Evolutionary conservation across 2,797 vertebrate species (phyloP).

Genomic region (Poecilia picta): DNA sequence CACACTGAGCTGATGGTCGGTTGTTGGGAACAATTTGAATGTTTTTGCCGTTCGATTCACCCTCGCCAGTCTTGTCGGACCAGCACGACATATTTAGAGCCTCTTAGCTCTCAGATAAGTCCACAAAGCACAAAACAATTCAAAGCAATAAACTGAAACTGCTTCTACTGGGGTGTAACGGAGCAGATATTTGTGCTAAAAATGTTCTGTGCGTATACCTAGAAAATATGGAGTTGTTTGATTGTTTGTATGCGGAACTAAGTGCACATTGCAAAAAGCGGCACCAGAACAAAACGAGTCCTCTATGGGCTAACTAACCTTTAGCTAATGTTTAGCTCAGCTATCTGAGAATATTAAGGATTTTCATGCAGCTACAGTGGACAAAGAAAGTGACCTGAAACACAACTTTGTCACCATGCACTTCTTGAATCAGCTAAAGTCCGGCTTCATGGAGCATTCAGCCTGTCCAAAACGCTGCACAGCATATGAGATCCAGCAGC

Average conservation of each 20-base stretch:
- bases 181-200: background rate
- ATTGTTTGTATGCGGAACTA: background rate
- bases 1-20: background rate
- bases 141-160: background rate
- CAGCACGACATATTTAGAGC: background rate
- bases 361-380: background rate
- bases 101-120: background rate
- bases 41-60: background rate
- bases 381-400: background rate
- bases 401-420: background rate
- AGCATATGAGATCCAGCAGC: background rate
- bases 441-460: background rate
- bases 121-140: background rate
- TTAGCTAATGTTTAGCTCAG: background rate
- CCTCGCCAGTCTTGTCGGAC: background rate
- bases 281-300: background rate
- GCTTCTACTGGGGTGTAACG: background rate
- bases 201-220: background rate
- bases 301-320: background rate
- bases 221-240: background rate
- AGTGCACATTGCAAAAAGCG: background rate
- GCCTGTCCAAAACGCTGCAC: background rate
- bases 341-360: background rate
- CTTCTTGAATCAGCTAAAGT: background rate
- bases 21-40: background rate